A percentile compares a stretch with the other conserved stretches of the same genome.
These are phyloP conservation scores for Saccopteryx leptura DNA, from an alignment of 2,113 vertebrate species.

Conservation along the genomic window DNA sequence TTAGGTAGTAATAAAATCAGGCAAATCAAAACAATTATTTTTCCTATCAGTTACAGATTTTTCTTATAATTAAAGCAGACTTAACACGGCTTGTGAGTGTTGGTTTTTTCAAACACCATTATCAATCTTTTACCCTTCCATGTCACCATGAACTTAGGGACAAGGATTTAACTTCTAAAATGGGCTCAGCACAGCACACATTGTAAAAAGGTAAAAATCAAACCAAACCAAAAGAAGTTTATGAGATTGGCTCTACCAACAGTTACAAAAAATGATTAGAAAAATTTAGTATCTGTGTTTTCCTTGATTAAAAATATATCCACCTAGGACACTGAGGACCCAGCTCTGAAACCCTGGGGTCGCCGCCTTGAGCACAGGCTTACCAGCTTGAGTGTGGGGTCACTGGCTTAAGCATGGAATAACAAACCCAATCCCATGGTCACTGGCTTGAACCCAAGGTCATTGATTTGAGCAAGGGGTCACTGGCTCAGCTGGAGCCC, in stretches of 20 bases:
- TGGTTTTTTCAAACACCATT: slow-evolving; percentile 20
- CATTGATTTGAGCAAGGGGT: no score
- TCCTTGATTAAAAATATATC: background rate
- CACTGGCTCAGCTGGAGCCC: no score
- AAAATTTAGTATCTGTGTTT: slow-evolving; percentile 26
- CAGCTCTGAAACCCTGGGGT: no score
- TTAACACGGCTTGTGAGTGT: background rate
- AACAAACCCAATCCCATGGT: no score
- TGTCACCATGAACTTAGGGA: background rate
- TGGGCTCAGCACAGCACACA: background rate
- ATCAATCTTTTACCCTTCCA: background rate
- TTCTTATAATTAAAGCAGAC: slow-evolving; percentile 31
- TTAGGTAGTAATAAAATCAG: background rate
- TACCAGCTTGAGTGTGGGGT: no score
- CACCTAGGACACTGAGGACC: no score
- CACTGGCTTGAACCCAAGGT: no score
- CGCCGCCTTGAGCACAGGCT: no score
- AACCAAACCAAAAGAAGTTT: slow-evolving; percentile 5
- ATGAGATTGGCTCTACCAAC: background rate
- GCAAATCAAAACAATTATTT: background rate
- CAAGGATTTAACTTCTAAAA: slow-evolving; percentile 10
- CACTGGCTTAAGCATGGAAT: no score
- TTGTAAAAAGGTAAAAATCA: background rate
- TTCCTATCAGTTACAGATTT: background rate
- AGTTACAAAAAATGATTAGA: slow-evolving; percentile 22